Percentiles rank a stretch among this genome's conserved stretches.
These are phyloP conservation scores for Sinocyclocheilus grahami DNA, from an alignment of 2,113 vertebrate species.

Conservation along the genomic window DNA sequence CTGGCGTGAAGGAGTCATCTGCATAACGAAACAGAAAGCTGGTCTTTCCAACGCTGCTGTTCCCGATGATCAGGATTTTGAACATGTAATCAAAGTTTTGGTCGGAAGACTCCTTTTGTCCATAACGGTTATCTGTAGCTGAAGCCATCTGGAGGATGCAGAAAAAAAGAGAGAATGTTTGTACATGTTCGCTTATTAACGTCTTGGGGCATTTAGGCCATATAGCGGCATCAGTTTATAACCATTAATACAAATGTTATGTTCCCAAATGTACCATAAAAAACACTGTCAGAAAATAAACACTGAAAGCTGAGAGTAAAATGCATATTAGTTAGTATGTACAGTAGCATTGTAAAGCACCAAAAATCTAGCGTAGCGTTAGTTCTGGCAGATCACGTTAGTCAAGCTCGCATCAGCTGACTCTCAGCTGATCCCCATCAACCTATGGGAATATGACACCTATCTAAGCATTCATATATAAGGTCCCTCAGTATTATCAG, in stretches of 20 bases:
- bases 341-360: neutral
- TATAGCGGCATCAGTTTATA: neutral
- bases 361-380: neutral
- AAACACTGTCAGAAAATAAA: neutral
- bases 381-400: too few species aligned
- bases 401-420: too few species aligned
- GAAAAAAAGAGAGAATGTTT: neutral
- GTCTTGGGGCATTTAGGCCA: neutral
- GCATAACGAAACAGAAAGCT: constrained; percentile 97
- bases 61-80: constrained; percentile 97
- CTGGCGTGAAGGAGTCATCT: constrained; percentile 93
- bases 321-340: neutral
- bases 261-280: neutral
- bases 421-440: too few species aligned
- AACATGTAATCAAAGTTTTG: constrained; percentile 99
- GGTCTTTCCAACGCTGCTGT: constrained; percentile 98
- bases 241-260: neutral
- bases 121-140: constrained; percentile 85
- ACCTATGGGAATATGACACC: too few species aligned
- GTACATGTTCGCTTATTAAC: neutral
- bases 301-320: neutral
- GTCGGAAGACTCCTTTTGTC: constrained; percentile 93
- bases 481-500: too few species aligned
- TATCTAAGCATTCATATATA: too few species aligned
- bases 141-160: constrained; percentile 87